Evolutionary conservation across 2,797 vertebrate species (phyloP), one percentile per base, ranked within the genome.

Genomic region (Brachyrhaphis roseni): DNA sequence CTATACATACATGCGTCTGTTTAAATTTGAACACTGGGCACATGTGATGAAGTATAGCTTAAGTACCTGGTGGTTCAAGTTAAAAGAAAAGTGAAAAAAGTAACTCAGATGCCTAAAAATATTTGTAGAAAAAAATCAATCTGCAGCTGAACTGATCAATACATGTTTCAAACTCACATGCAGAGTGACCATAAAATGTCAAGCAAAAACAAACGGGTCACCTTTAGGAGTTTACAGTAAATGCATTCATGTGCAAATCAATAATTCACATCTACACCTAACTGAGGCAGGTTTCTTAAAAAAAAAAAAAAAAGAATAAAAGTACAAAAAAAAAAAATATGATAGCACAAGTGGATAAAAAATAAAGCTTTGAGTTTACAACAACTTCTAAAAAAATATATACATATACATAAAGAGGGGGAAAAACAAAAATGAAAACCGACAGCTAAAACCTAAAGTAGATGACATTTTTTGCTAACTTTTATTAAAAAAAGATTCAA

Each of bases 231-330:
- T 77, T 87, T 91, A 94, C 92, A 93, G 93, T 92, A 93, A 90
- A 92, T 82, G 91, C 88, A 53, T 53, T 91, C 77, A 78, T 92
- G 91, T 93, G 91, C 92, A 93, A 92, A 94, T 86, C 81, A 84
- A 75, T 84, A 45, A 75, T 82, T 86, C 82, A 90, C 80, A 86
- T 83, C 77, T 46, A 47, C 66, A 90, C 75, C 78, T 62, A 74
- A 85, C 75, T 82, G 82, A 87, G 84, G 86, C 82, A 81, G 72
- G 76, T 43, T 81, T 47, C 72, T 66, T 51, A 78, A 79, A n/a
- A 16, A 81, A 82, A 45, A 79, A 78, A 75, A 88, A 89, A 57
- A 11, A 28, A n/a, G 88, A 91, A 86, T 84, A 84, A 84, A 87
- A 87, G 87, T 88, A 78, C 70, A 23, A n/a, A 31, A 13, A 4